Evolutionary conservation across 1,140 invertebrate species (phyloP).

Genomic region (Euura saliciscinereae): DNA sequence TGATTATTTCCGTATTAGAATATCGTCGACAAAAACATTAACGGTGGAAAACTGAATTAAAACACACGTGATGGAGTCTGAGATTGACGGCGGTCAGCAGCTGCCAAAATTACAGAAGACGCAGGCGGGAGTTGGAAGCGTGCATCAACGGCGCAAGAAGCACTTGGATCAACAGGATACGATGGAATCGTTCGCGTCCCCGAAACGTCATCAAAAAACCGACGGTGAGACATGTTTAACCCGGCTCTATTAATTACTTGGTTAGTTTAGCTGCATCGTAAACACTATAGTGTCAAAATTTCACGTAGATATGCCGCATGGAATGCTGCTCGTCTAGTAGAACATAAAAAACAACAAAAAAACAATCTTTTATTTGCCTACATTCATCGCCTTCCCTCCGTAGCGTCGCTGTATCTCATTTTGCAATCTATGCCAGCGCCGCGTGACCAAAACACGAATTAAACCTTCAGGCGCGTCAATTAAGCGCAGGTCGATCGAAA

Average conservation of each 20-base stretch:
- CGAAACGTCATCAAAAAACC: slow-evolving; percentile 51
- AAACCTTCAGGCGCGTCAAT: not conserved
- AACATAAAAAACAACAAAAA: not conserved
- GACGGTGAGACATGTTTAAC: slow-evolving; percentile 49
- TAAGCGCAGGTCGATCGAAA: not conserved
- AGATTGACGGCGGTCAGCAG: too few species aligned
- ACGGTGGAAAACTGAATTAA: too few species aligned
- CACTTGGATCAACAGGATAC: slow-evolving; percentile 39
- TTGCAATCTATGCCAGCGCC: not conserved
- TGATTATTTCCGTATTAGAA: too few species aligned
- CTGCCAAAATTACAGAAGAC: too few species aligned
- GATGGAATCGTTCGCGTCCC: slow-evolving; percentile 55
- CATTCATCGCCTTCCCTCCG: not conserved
- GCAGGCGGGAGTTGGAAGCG: slow-evolving; percentile 41
- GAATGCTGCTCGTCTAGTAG: slow-evolving; percentile 25
- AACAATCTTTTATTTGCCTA: not conserved
- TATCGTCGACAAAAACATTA: too few species aligned
- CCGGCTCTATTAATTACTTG: not conserved
- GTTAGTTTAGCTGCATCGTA: slow-evolving; percentile 10
- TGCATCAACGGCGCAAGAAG: slow-evolving; percentile 43
- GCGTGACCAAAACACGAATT: not conserved
- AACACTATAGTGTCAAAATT: slow-evolving; percentile 28
- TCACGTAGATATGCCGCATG: slow-evolving; percentile 34
- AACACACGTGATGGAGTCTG: too few species aligned
- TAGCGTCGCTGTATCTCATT: slow-evolving; percentile 23